Evolutionary conservation across 1,140 invertebrate genomes (phyloP).

Genomic region (Sinella curviseta): DNA sequence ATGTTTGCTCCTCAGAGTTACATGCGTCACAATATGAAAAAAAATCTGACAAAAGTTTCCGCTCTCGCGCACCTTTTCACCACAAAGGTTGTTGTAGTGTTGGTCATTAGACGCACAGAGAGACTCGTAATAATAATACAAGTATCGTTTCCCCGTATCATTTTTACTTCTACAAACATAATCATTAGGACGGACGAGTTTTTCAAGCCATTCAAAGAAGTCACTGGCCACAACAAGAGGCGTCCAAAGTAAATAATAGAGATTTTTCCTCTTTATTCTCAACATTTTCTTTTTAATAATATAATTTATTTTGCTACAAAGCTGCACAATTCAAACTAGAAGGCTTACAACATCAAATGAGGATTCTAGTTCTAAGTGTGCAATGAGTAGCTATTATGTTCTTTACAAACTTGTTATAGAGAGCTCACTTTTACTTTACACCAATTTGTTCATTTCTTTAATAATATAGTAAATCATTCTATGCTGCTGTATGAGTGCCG

Average conservation of each 20-base stretch:
- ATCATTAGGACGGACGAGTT: too few species aligned
- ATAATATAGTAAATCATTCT: too few species aligned
- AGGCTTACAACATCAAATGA: too few species aligned
- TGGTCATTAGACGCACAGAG: neutral
- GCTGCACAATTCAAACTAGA: too few species aligned
- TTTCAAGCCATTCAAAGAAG: neutral
- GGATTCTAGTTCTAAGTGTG: too few species aligned
- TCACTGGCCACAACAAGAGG: neutral
- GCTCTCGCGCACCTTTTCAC: neutral
- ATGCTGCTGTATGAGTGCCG: too few species aligned
- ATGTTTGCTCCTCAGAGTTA: too few species aligned
- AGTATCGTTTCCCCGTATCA: neutral
- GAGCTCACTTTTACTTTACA: too few species aligned
- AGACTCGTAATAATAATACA: neutral
- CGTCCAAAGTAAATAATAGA: neutral
- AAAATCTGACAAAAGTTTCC: neutral
- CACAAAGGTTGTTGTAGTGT: neutral
- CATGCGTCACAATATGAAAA: too few species aligned
- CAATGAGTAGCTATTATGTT: too few species aligned
- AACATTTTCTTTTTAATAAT: neutral
- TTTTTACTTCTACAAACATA: neutral
- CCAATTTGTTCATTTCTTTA: too few species aligned
- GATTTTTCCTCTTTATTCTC: neutral
- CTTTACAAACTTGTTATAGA: too few species aligned
- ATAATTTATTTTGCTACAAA: neutral